Evolutionary conservation across 2,888 invertebrate genomes (phyloP).

Genomic region (Spilarctia lutea): DNA sequence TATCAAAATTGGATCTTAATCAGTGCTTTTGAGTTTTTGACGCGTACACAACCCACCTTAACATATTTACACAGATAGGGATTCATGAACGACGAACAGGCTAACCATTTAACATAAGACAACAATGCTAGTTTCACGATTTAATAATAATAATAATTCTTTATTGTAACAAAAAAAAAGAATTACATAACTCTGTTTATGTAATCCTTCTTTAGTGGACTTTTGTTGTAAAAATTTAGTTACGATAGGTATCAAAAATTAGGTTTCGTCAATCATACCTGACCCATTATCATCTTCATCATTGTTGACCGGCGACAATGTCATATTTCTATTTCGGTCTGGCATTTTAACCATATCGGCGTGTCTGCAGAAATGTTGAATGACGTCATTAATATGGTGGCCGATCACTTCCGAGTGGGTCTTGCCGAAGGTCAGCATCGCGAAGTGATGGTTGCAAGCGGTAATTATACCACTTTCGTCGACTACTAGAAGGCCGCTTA

Average conservation of each 20-base stretch:
- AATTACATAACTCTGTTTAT: too few relatives aligned
- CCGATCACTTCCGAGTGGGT: constrained; percentile 87
- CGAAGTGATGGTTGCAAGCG: constrained; percentile 89
- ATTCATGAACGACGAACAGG: background rate
- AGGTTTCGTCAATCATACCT: constrained; percentile 53
- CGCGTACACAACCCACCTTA: too few relatives aligned
- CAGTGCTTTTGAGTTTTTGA: too few relatives aligned
- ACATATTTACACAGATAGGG: background rate
- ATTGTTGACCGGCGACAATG: constrained; percentile 85
- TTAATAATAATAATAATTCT: too few relatives aligned
- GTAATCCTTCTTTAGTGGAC: too few relatives aligned
- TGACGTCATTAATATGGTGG: constrained; percentile 84
- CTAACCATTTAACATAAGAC: background rate
- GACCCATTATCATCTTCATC: constrained; percentile 81
- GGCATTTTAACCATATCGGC: constrained; percentile 79
- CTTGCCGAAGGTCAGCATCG: constrained; percentile 89
- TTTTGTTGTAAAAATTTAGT: too few relatives aligned
- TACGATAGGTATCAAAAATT: too few relatives aligned
- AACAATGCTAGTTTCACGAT: too few relatives aligned
- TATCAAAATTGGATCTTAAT: too few relatives aligned
- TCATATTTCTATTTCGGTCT: constrained; percentile 81
- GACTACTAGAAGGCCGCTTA: constrained; percentile 89
- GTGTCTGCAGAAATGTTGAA: constrained; percentile 88
- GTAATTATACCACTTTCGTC: constrained; percentile 88
- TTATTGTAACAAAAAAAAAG: too few relatives aligned